Evolutionary conservation across 2,113 vertebrate species (phyloP), one percentile per base, ranked within the genome.

Genomic region (Scolopax mira): DNA sequence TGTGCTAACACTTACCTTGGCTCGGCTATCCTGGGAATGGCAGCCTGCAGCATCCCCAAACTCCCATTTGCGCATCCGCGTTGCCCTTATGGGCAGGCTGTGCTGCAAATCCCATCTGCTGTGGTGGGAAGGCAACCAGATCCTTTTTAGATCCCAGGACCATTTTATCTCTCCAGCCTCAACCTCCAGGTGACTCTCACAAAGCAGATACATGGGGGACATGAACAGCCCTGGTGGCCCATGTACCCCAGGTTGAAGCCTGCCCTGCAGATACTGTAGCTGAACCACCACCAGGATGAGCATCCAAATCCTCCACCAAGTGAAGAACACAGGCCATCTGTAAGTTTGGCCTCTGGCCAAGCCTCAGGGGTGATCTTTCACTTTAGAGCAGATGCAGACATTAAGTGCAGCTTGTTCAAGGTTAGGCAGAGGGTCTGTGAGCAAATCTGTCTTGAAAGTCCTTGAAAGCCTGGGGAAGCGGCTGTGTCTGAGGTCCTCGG

Each of bases 1-100:
- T 44, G 7, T 52, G 94, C 33, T 94, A 90, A 81, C 73, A 21
- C 72, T 54, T 95, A 21, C 88, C 67, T 85, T 6, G 88, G 92
- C 89, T 89, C 0, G 10, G 58, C 77, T 90, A 6, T 52, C 16
- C 77, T 9, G 48, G 83, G 92, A 95, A 48, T 37, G 17, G 75
- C 84, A 39, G 58, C 54, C 64, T 84, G 77, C 79, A 75, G 86
- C 92, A 74, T 67, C 91, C 70, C 35, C 21, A 48, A 58, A 3
- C 25, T 37, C 46, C 0, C 3, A 9, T 13, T 65, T 66, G 49
- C 23, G 5, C 48, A 21, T 42, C 27, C 31, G 1, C 4, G 0
- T 13, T 30, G 71, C 42, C 46, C 10, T 57, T 4, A 1, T 6
- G 66, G 66, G 31, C 67, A 58, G 75, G 66, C 66, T 83, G 55